Evolutionary conservation across 2,797 vertebrate genomes (phyloP).

Genomic region (Hypotaenidia philippensis): DNA sequence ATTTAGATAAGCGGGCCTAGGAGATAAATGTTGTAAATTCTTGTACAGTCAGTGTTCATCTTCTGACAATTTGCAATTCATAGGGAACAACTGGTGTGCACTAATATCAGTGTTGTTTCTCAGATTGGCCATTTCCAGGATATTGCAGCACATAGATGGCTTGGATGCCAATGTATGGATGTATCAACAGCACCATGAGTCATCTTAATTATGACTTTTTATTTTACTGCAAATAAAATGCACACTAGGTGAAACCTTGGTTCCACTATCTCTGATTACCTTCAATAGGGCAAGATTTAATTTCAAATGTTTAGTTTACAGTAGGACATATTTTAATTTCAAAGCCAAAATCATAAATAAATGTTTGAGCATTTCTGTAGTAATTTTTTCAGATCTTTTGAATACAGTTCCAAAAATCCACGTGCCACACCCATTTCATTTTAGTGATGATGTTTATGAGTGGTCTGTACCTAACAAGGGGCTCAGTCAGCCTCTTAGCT

Average conservation of each 20-base stretch:
- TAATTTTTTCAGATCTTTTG: neutral
- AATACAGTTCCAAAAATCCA: neutral
- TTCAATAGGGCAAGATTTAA: neutral
- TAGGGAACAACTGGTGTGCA: neutral
- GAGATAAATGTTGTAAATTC: constrained; percentile 16
- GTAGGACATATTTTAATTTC: neutral
- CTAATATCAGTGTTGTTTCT: neutral
- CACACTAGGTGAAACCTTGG: neutral
- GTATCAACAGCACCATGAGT: neutral
- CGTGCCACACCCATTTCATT: neutral
- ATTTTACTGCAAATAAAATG: neutral
- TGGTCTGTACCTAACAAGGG: neutral
- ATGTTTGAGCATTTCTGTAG: neutral
- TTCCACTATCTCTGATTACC: neutral
- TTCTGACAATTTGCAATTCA: constrained; percentile 17
- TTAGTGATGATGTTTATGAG: rapidly evolving
- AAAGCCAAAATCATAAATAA: neutral
- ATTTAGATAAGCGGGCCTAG: neutral
- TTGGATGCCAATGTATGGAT: neutral
- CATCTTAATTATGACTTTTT: neutral
- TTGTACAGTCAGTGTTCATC: neutral
- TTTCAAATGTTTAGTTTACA: neutral
- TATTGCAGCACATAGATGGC: neutral
- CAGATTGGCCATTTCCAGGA: neutral
- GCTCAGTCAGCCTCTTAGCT: neutral